Evolutionary conservation across 2,888 invertebrate genomes (phyloP).

Genomic region (Acanthosepion esculentum): DNA sequence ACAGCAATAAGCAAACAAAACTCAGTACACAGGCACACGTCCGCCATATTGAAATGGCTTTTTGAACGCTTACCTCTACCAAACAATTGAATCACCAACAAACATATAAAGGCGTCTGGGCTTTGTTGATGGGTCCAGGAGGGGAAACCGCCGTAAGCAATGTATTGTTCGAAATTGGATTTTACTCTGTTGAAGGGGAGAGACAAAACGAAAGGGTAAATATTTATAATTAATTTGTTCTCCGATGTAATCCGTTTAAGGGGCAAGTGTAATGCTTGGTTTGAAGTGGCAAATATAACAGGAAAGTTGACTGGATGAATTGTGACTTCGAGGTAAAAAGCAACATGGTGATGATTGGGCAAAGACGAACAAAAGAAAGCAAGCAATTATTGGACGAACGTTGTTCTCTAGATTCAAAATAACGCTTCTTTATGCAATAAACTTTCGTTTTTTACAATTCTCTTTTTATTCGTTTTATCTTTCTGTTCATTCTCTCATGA

Average conservation of each 20-base stretch:
- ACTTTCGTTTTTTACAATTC: neutral
- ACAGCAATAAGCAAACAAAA: neutral
- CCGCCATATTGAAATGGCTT: neutral
- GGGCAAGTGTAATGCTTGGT: slow-evolving; percentile 3
- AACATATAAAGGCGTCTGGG: slow-evolving; percentile 2
- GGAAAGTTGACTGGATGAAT: neutral
- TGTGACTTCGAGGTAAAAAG: slow-evolving; percentile 20
- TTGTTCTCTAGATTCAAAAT: neutral
- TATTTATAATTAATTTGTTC: slow-evolving; percentile 33
- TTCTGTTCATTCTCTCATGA: neutral
- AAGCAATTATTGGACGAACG: neutral
- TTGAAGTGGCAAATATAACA: slow-evolving; percentile 33
- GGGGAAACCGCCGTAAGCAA: slow-evolving; percentile 12
- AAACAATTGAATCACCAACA: slow-evolving; percentile 13
- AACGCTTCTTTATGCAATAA: neutral
- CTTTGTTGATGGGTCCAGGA: neutral
- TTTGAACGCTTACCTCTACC: slow-evolving; percentile 1
- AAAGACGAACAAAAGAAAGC: neutral
- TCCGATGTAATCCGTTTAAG: slow-evolving; percentile 13
- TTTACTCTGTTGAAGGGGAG: slow-evolving; percentile 33
- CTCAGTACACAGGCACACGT: neutral
- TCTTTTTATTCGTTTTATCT: neutral
- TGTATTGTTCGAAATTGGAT: slow-evolving; percentile 23
- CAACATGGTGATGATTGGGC: neutral
- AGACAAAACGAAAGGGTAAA: slow-evolving; percentile 33